Evolutionary conservation across 2,797 vertebrate species (phyloP), one percentile per base, ranked within the genome.

Genomic region (Thaleichthys pacificus): DNA sequence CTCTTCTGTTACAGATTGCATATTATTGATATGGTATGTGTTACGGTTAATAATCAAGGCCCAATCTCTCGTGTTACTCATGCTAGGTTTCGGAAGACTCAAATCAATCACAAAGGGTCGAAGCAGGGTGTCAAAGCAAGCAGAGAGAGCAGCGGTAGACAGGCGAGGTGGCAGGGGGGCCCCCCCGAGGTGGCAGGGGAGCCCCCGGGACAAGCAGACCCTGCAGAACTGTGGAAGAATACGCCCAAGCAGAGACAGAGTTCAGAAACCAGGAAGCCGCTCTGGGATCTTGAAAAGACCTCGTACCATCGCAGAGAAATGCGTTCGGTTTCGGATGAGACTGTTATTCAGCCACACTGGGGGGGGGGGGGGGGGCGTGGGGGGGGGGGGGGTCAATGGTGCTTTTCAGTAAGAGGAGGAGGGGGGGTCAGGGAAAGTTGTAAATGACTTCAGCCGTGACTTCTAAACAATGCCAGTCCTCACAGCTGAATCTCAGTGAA

Each of bases 121-220:
- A 85, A 89, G 90, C 86, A 84, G 85, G 85, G 73, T 70, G 77
- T 75, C 81, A 86, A 89, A 78, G 78, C 82, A 76, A 82, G 84
- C 80, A 80, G 71, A 76, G 75, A 60, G 61, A 17, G 51, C 62
- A 82, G 75, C 49, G 71, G 75, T 72, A 87, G 82, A 62, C 73
- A 51, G 77, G 83, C 85, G 71, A 77, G 71, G 35, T 65, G 7
- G 28, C 28, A 30, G 0, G 26, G 26, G 26, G 26, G 3, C 3
- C 28, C 28, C 38, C 15, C 62, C 17, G n/a, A n/a, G n/a, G n/a
- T n/a, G n/a, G n/a, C n/a, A 9, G 17, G 68, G 4, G 11, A 24
- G 57, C n/a, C 17, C 58, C 17, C 68, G 51, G 58, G 30, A 76
- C 57, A 5, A 24, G 58, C 3, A 68, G 47, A 60, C 64, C 47